These are phyloP conservation scores for Aplodontia rufa DNA, from an alignment of 2,113 vertebrate genomes.

Conservation along the genomic window DNA sequence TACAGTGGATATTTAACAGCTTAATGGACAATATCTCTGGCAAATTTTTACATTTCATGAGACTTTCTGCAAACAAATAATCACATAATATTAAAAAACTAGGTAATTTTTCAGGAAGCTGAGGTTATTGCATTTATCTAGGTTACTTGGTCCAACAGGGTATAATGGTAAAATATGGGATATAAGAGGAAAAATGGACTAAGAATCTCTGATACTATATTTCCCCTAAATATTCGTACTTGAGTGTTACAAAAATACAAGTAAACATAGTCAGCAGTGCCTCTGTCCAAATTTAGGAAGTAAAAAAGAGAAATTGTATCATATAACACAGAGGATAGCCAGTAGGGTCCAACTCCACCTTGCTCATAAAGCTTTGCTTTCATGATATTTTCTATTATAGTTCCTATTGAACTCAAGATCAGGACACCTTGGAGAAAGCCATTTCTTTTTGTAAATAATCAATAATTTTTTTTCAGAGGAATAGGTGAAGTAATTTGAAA, in stretches of 20 bases:
- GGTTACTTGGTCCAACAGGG: neutral
- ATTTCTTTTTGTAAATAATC: constrained; percentile 20
- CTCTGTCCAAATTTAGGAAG: neutral
- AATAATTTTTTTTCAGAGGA: constrained; percentile 38
- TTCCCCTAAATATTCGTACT: constrained; percentile 2
- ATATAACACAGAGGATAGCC: neutral
- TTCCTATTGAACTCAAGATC: neutral
- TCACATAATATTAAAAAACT: neutral
- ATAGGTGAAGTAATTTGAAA: neutral
- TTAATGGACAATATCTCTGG: neutral
- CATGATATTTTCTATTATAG: neutral
- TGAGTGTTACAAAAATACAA: neutral
- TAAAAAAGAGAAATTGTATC: neutral
- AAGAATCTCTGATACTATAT: neutral
- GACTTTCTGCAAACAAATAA: neutral
- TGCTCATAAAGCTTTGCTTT: neutral
- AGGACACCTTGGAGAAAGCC: neutral
- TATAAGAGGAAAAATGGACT: neutral
- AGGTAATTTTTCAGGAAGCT: neutral
- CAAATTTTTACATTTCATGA: neutral
- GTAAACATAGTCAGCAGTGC: neutral
- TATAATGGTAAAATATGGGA: neutral
- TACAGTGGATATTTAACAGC: neutral
- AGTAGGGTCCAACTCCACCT: neutral
- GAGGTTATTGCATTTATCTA: constrained; percentile 18